A percentile compares a stretch with the other conserved stretches of the same genome.
Conservation (phyloP, 2,888 invertebrate species). For the Hoplodrina ambigua region DNA sequence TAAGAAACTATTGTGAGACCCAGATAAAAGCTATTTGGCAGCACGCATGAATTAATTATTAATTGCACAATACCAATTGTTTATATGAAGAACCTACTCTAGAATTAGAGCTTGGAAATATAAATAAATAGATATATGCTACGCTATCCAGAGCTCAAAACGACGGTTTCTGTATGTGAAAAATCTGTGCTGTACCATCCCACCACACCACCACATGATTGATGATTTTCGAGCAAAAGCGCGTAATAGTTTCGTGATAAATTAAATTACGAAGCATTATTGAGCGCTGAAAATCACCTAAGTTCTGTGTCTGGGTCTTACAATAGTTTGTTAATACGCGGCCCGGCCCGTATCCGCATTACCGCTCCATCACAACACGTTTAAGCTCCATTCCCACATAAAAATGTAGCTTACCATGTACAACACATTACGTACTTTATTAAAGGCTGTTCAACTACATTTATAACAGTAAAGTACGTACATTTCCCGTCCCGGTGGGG, state of each 20-base stretch:
- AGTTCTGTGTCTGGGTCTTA: not conserved
- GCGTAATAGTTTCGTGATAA: not conserved
- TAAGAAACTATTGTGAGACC: not conserved
- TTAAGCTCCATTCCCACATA: conserved; percentile 43
- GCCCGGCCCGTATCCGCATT: conserved; percentile 14
- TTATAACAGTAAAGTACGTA: conserved; percentile 53
- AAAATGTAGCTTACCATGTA: conserved; percentile 41
- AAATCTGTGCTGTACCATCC: too few relatives aligned
- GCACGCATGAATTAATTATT: not conserved
- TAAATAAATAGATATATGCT: not conserved
- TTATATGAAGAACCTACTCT: too few relatives aligned
- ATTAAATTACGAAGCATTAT: not conserved
- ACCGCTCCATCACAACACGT: conserved; percentile 34
- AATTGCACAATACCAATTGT: not conserved
- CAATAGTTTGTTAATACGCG: not conserved
- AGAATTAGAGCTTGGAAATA: not conserved
- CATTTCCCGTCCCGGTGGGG: conserved; percentile 61
- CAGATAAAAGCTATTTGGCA: not conserved
- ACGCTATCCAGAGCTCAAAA: not conserved
- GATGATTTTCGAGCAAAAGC: not conserved
- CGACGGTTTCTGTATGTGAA: too few relatives aligned
- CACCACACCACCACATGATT: not conserved
- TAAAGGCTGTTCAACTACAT: conserved; percentile 59
- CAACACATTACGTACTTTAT: conserved; percentile 37
- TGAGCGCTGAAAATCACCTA: not conserved